Conservation (phyloP, 2,113 vertebrate species). For the Cavia aperea region DNA sequence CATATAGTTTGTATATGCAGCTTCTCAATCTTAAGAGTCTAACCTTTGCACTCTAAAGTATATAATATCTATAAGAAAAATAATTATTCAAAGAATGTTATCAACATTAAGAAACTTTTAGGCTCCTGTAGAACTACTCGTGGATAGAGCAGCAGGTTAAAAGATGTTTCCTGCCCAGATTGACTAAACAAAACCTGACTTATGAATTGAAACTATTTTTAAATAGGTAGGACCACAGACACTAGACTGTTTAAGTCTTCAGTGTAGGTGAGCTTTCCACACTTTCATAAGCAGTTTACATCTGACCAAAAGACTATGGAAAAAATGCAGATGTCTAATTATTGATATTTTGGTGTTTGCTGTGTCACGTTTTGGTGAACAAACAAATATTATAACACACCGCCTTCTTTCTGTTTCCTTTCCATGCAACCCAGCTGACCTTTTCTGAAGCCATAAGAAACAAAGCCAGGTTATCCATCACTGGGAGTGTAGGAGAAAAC, state of each 20-base stretch:
- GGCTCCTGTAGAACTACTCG: background rate
- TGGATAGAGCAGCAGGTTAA: background rate
- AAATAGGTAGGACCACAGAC: constrained; percentile 51
- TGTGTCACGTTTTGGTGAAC: constrained; percentile 57
- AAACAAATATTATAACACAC: constrained; percentile 71
- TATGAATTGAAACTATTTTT: constrained; percentile 21
- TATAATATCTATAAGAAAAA: background rate
- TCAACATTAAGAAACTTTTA: background rate
- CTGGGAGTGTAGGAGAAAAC: constrained; percentile 94
- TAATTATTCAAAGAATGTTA: background rate
- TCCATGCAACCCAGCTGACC: constrained; percentile 85
- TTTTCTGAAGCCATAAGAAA: constrained; percentile 99
- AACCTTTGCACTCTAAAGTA: background rate
- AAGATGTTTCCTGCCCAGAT: constrained; percentile 44
- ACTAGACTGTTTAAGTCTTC: background rate
- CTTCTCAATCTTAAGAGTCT: background rate
- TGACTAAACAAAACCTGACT: constrained; percentile 44
- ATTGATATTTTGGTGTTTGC: constrained; percentile 80
- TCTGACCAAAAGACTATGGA: constrained; percentile 59
- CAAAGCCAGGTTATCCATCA: constrained; percentile 98
- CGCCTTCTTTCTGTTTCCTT: constrained; percentile 56
- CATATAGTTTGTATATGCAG: background rate
- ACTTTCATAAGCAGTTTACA: constrained; percentile 22
- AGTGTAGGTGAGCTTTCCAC: constrained; percentile 13
- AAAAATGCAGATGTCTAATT: constrained; percentile 96